Percentiles rank a stretch among this genome's conserved stretches.
Evolutionary conservation across 2,888 invertebrate species (phyloP).

Genomic region (Eupithecia abbreviata): DNA sequence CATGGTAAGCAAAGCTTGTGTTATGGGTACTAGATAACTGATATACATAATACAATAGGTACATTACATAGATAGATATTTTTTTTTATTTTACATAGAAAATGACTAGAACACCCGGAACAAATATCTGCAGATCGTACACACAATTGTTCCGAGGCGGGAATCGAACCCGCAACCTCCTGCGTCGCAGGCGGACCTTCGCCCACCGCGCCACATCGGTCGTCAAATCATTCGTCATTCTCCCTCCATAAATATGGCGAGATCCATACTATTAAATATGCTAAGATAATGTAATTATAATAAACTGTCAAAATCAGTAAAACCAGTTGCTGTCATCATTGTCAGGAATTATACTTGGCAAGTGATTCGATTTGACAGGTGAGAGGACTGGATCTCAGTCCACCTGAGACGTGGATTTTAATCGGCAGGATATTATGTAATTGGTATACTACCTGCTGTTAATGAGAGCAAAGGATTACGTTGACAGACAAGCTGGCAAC

Average conservation of each 20-base stretch:
- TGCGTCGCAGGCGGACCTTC: no score
- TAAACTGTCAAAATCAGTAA: slow-evolving; percentile 14
- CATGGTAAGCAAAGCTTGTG: no score
- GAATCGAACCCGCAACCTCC: no score
- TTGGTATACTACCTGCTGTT: slow-evolving; percentile 3
- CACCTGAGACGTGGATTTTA: slow-evolving; percentile 19
- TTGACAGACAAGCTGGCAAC: neutral
- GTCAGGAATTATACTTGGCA: slow-evolving; percentile 16
- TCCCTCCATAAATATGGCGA: neutral
- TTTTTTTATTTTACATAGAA: no score
- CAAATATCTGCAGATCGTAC: no score
- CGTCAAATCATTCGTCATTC: neutral
- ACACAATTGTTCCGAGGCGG: no score
- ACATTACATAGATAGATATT: no score
- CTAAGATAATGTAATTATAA: slow-evolving; percentile 2
- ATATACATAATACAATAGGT: no score
- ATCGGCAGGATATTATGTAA: slow-evolving; percentile 28
- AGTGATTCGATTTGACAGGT: slow-evolving; percentile 22
- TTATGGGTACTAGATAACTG: no score
- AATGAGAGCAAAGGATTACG: slow-evolving; percentile 5
- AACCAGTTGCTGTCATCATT: slow-evolving; percentile 26
- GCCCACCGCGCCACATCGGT: no score
- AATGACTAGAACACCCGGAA: no score
- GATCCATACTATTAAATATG: neutral
- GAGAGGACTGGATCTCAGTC: slow-evolving; percentile 13